Evolutionary conservation across 1,140 invertebrate genomes (phyloP).

Genomic region (Drosophila kepulauana): DNA sequence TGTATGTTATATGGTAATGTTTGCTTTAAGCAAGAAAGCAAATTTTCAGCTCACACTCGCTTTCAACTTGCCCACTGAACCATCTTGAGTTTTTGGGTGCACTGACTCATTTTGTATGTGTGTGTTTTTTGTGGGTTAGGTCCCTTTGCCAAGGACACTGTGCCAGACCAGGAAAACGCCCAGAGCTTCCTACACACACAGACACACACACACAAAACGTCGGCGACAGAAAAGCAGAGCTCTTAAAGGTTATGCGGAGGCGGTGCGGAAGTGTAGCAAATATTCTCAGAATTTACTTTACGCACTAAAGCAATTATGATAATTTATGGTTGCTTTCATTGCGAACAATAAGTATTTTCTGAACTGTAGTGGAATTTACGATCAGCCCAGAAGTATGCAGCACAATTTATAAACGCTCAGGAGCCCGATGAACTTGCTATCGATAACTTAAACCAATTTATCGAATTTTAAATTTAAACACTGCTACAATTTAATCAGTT

Average conservation of each 20-base stretch:
- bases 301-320: background rate
- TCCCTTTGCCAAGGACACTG: background rate
- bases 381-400: constrained; percentile 9
- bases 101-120: constrained; percentile 8
- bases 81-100: constrained; percentile 14
- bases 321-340: background rate
- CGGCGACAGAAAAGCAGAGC: background rate
- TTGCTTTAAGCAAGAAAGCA: background rate
- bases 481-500: background rate
- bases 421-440: background rate
- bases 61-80: background rate
- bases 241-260: constrained; percentile 13
- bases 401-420: background rate
- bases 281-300: constrained; percentile 1
- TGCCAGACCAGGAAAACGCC: background rate
- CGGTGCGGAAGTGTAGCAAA: constrained; percentile 3
- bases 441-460: background rate
- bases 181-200: constrained; percentile 21
- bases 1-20: background rate
- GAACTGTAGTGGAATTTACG: too few relatives aligned
- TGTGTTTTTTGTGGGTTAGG: background rate
- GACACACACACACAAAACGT: background rate
- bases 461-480: background rate
- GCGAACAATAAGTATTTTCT: background rate
- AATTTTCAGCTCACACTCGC: constrained; percentile 1